These are phyloP conservation scores for Cyprinodon brontotheroides DNA, from an alignment of 2,113 vertebrate genomes.

Conservation along the genomic window DNA sequence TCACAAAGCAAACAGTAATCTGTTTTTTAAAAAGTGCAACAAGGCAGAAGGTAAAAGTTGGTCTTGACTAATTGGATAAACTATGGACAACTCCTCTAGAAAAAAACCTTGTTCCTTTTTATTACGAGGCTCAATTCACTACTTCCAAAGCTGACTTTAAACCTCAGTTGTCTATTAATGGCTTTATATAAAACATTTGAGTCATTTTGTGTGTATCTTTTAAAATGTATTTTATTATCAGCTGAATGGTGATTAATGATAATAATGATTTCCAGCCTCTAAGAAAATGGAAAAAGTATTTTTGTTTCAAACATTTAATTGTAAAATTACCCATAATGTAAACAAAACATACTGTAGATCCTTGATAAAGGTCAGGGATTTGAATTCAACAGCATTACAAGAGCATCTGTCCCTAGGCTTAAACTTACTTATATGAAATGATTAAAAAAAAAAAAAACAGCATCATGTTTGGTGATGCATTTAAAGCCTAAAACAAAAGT, in stretches of 20 bases:
- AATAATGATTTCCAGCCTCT: neutral
- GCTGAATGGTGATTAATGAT: no score
- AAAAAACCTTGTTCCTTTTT: neutral
- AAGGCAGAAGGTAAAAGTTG: neutral
- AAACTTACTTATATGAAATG: no score
- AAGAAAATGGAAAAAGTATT: neutral
- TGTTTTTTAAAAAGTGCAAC: neutral
- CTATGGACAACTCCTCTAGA: neutral
- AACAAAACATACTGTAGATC: neutral
- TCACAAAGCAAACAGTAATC: constrained; percentile 34
- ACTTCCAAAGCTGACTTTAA: no score
- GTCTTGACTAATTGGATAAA: neutral
- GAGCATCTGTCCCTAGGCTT: neutral
- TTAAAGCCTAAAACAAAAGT: neutral
- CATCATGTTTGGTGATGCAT: neutral
- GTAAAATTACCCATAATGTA: neutral
- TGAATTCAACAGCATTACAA: neutral
- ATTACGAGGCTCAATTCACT: neutral
- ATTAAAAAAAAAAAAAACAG: neutral
- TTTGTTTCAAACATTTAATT: neutral
- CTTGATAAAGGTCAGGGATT: neutral
- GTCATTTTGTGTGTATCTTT: neutral
- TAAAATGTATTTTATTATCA: neutral
- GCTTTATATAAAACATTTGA: neutral
- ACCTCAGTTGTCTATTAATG: neutral